Base-by-base conservation (phyloP, 2,113 vertebrate genomes). In the Microtus pennsylvanicus region DNA sequence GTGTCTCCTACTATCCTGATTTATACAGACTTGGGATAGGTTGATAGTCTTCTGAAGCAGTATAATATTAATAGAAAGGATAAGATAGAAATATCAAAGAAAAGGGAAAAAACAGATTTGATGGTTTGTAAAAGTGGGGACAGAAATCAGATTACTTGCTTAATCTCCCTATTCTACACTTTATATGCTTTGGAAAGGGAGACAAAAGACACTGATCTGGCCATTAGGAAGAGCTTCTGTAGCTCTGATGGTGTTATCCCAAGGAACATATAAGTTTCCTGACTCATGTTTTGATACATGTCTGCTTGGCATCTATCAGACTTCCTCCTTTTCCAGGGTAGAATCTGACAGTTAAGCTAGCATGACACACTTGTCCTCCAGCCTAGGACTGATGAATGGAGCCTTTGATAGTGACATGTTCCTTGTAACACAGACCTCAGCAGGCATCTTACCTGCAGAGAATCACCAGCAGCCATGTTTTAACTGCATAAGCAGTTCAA, bases 111-210 rank as follows among this genome's bases (percentile, higher is more conserved):
- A 89, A 42, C 74, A 47, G 13, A 13, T 22, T 35, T 77, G 12
- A 85, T 33, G 24, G 58, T 92, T 75, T 38, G 19, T 89, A 30
- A 67, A 50, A 74, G 70, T 77, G 30, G 47, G n/a, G 8, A 63
- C 2, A 63, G 47, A 88, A 88, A 87, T n/a, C 33, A 22, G 50
- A 61, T 80, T 90, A 17, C 33, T 22, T 80, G 65, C 38, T 85
- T 75, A 50, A 83, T 76, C 77, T 88, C 58, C 47, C 70, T 94
- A 8, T 89, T 87, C 50, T 63, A 70, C 42, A 70, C 70, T 92
- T 89, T 61, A 47, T 4, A 52, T 24, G 61, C 14, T 38, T 30
- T 90, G 58, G 17, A 58, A 87, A 17, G 4, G 21, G 22, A 30
- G 16, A 47, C 19, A 52, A 38, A 67, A 76, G 55, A 75, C 21